Percentiles rank a stretch among this genome's conserved stretches.
These are phyloP conservation scores for Phaetusa simplex DNA, from an alignment of 2,113 vertebrate genomes.

Conservation along the genomic window DNA sequence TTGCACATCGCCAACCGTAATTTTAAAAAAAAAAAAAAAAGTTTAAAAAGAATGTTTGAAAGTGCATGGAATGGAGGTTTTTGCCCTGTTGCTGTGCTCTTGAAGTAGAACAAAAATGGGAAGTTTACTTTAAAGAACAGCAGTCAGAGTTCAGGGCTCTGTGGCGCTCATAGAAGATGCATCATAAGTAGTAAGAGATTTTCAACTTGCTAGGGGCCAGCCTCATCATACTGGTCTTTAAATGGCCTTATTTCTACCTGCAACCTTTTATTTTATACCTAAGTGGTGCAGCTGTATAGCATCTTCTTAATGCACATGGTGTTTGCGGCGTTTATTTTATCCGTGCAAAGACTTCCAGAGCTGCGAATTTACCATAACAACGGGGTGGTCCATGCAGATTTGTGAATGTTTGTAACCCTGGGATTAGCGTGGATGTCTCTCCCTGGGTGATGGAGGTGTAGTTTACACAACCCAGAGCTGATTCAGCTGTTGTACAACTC, in stretches of 20 bases:
- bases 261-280: background rate
- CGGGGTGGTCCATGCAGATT: fast-evolving
- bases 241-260: background rate
- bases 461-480: background rate
- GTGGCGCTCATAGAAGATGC: background rate
- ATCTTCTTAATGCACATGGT: background rate
- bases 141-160: background rate
- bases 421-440: background rate
- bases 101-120: background rate
- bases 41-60: background rate
- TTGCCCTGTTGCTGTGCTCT: background rate
- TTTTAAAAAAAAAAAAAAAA: background rate
- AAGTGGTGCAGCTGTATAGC: background rate
- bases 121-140: background rate
- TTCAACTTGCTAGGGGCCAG: background rate
- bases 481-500: background rate
- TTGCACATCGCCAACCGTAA: background rate
- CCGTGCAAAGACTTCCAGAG: background rate
- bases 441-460: background rate
- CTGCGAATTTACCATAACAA: background rate
- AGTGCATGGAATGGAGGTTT: background rate
- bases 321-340: background rate
- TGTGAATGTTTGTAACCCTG: background rate
- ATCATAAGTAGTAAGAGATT: background rate
- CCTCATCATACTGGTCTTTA: background rate